Conservation (phyloP, 2,797 vertebrate species). For the Acropternis orthonyx region DNA sequence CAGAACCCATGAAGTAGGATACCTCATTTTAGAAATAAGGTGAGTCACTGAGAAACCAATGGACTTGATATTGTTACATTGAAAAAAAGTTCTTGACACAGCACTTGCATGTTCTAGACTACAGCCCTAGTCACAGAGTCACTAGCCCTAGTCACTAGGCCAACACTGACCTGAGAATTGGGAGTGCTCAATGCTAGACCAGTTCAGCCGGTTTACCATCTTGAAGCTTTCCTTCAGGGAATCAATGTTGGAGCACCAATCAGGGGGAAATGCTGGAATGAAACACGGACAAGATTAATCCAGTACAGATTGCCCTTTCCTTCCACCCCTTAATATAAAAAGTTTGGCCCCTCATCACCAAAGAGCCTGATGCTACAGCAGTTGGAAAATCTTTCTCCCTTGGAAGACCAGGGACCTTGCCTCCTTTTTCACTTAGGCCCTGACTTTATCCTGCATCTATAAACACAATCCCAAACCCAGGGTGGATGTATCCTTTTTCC, state of each 20-base stretch:
- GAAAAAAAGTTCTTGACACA: background rate
- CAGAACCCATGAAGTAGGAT: background rate
- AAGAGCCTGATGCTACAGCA: background rate
- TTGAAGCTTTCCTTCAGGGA: constrained; percentile 97
- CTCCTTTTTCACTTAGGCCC: background rate
- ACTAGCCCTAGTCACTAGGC: background rate
- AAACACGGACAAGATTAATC: background rate
- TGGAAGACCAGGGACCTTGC: background rate
- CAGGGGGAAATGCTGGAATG: constrained; percentile 84
- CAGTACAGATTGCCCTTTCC: background rate
- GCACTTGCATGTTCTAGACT: background rate
- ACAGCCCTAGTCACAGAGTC: background rate
- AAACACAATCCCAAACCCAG: background rate
- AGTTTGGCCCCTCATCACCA: background rate
- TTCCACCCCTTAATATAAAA: background rate
- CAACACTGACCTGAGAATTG: constrained; percentile 88
- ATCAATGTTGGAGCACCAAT: constrained; percentile 93
- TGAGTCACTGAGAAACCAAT: background rate
- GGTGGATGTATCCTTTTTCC: background rate
- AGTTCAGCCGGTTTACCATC: constrained; percentile 93
- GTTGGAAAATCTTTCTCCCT: background rate
- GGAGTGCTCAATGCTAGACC: constrained; percentile 95
- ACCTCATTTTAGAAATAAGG: background rate
- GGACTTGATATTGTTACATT: accelerated
- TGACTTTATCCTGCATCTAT: background rate